Evolutionary conservation across 2,888 invertebrate species (phyloP).

Genomic region (Yponomeuta sedellus): DNA sequence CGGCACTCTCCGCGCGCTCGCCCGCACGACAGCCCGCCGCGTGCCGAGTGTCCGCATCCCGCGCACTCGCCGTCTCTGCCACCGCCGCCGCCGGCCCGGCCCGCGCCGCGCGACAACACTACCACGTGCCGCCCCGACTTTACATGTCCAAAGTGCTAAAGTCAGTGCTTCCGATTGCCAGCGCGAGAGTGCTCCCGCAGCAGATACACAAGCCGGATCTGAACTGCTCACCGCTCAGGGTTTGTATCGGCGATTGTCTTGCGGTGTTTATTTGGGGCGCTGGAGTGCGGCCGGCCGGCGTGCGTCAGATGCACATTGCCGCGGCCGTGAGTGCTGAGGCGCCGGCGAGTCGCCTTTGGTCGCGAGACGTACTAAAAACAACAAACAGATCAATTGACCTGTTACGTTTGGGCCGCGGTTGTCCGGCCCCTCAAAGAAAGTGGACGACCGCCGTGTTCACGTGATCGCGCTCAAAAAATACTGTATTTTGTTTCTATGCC

Average conservation of each 20-base stretch:
- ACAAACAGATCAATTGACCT: conserved; percentile 72
- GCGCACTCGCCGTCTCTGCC: conserved; percentile 43
- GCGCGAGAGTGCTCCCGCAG: conserved; percentile 71
- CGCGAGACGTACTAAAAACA: conserved; percentile 64
- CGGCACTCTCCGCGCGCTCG: conserved; percentile 49
- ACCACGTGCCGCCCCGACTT: conserved; percentile 52
- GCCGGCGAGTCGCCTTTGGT: conserved; percentile 64
- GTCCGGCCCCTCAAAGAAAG: conserved; percentile 27
- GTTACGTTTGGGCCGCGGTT: conserved; percentile 47
- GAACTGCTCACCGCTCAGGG: conserved; percentile 69
- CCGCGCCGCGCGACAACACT: conserved; percentile 51
- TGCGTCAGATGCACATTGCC: conserved; percentile 58
- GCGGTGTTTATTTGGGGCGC: conserved; percentile 39
- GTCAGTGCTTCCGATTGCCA: conserved; percentile 70
- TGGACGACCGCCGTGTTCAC: conserved; percentile 27
- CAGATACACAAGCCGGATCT: conserved; percentile 63
- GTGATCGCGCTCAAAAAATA: conserved; percentile 15
- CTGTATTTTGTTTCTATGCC: conserved; percentile 57
- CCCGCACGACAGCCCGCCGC: conserved; percentile 57
- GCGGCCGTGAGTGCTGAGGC: conserved; percentile 56
- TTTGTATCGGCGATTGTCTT: conserved; percentile 46
- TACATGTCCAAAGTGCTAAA: conserved; percentile 73
- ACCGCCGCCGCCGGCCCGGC: conserved; percentile 58
- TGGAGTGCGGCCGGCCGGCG: conserved; percentile 4
- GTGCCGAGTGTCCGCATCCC: conserved; percentile 33